Base-by-base conservation (phyloP, 2,797 vertebrate genomes). In the Aldrovandia affinis region DNA sequence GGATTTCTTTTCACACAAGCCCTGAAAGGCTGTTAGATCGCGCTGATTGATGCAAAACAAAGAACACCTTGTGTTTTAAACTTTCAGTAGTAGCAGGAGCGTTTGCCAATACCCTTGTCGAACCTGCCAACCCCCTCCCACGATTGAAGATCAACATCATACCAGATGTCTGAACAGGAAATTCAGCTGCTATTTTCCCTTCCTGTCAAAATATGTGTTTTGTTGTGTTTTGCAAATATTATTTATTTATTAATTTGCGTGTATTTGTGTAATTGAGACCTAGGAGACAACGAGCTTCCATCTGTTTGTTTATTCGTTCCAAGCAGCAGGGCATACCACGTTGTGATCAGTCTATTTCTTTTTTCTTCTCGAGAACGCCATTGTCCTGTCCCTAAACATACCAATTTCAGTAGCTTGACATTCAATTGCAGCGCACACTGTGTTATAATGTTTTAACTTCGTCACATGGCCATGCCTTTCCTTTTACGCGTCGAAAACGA, bases 191-290 rank as follows among this genome's bases (percentile, higher is more conserved):
- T 59, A 63, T 63, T 82, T 78, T 82, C 30, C 61, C 77, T 85
- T 52, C 68, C 80, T 85, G 84, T 85, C 84, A 85, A 78, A 85
- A 82, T 85, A 85, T 82, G 81, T 82, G 82, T 70, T 78, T 59
- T 65, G 80, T 81, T 78, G 55, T 82, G 80, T 85, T 85, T 85
- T 78, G 80, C 82, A 65, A 80, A 73, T 84, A 81, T 84, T 84
- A 84, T 84, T 84, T 84, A 84, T 84, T 84, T 84, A 84, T 84
- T 84, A 73, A 84, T 84, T 70, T 81, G 83, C n/a, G 59, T 84
- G 63, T 30, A 78, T 80, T 68, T 85, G 84, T 85, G 81, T 85
- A 82, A 82, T 85, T 81, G 84, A 85, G 80, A 70, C 84, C 84
- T 85, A 59, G 57, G 84, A 85, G 84, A 85, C 80, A 61, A 30